phyloP scores from a whole-genome alignment of 2,797 vertebrate species.

The Tinamus major region DNA sequence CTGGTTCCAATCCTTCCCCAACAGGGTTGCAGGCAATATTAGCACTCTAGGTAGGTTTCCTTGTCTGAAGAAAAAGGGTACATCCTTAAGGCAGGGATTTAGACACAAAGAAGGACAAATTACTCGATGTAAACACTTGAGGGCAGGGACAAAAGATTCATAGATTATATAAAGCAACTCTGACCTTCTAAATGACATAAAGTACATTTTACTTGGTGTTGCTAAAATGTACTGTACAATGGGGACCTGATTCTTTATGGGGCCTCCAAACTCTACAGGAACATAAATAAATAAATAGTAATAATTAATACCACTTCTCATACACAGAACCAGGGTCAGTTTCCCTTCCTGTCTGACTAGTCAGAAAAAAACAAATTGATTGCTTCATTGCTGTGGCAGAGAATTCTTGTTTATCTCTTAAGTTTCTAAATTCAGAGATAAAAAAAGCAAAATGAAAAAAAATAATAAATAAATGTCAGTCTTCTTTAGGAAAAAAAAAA shows the following conservation, averaged over 20 bases:
- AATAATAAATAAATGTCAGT: slow-evolving; percentile 10
- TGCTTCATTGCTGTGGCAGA: background rate
- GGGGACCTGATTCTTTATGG: background rate
- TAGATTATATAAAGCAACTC: background rate
- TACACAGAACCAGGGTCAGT: background rate
- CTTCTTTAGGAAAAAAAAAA: background rate
- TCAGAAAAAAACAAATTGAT: background rate
- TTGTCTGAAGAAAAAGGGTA: background rate
- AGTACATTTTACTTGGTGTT: background rate
- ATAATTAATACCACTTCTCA: background rate
- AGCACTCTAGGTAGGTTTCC: background rate
- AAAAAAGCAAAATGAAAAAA: background rate
- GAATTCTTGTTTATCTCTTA: background rate
- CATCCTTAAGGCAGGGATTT: background rate
- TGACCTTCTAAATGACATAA: background rate
- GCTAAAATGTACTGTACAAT: background rate
- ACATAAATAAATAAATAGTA: background rate
- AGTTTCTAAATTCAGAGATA: background rate
- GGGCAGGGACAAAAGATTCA: background rate
- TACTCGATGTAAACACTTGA: background rate
- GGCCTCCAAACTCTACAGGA: background rate
- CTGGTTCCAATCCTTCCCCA: background rate
- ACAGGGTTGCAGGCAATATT: background rate
- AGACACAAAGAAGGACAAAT: background rate
- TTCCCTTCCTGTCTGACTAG: background rate